Conservation (phyloP, 2,113 vertebrate species). For the Mesocricetus auratus region DNA sequence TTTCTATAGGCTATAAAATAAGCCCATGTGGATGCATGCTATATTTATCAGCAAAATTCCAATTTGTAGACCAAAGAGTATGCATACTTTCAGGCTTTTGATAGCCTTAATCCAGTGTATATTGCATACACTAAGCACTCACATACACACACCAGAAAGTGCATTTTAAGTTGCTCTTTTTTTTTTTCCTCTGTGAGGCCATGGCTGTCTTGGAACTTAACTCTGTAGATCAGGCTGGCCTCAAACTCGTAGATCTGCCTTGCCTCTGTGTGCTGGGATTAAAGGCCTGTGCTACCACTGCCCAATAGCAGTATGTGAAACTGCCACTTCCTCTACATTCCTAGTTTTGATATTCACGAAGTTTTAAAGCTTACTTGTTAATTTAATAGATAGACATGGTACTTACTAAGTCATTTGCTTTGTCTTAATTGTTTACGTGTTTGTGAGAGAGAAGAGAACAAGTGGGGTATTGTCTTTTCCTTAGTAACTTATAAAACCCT, state of each 20-base stretch:
- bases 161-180: background rate
- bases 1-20: slow-evolving; percentile 23
- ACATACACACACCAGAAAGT: background rate
- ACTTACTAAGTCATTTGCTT: slow-evolving; percentile 42
- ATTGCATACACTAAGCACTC: background rate
- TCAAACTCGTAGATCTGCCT: background rate
- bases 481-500: slow-evolving; percentile 3
- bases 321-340: background rate
- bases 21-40: background rate
- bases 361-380: slow-evolving; percentile 38
- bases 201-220: background rate
- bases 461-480: slow-evolving; percentile 2
- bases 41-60: background rate
- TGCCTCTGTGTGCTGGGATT: background rate
- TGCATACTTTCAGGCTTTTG: slow-evolving; percentile 45
- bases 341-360: slow-evolving; percentile 7
- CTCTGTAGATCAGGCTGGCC: background rate
- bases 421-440: background rate
- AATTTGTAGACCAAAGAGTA: slow-evolving; percentile 11
- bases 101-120: slow-evolving; percentile 10
- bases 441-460: background rate
- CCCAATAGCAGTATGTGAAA: background rate
- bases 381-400: background rate
- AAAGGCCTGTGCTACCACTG: background rate
- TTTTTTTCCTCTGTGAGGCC: background rate